Evolutionary conservation across 2,797 vertebrate genomes (phyloP).

Genomic region (Coendou prehensilis): DNA sequence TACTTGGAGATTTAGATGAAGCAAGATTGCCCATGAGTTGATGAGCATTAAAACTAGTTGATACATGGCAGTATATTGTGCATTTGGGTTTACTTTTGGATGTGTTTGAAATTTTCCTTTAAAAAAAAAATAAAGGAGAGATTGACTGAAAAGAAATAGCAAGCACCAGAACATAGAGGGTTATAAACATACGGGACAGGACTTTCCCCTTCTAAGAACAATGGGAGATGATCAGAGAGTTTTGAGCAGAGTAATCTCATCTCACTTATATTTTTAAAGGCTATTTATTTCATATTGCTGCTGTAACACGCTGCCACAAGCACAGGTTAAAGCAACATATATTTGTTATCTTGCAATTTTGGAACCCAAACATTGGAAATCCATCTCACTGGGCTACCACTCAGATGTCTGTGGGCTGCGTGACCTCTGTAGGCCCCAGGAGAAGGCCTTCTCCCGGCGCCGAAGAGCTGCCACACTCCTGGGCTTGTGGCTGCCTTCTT

Average conservation of each 20-base stretch:
- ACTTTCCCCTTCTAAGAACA: neutral
- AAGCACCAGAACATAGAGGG: neutral
- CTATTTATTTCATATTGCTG: neutral
- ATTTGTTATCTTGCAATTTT: neutral
- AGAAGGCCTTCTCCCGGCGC: no score
- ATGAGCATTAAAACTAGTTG: neutral
- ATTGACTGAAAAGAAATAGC: neutral
- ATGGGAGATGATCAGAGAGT: neutral
- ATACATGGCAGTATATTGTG: rapidly evolving
- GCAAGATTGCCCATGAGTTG: neutral
- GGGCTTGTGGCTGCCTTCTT: rapidly evolving
- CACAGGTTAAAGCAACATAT: neutral
- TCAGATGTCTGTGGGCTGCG: neutral
- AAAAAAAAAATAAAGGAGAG: neutral
- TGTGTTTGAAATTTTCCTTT: neutral
- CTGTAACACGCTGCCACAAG: neutral
- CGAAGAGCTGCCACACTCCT: neutral
- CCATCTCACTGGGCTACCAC: neutral
- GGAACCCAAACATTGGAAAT: neutral
- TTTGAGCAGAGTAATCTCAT: neutral
- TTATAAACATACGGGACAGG: neutral
- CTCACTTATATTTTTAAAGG: neutral
- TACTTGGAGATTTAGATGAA: neutral
- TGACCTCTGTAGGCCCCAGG: neutral
- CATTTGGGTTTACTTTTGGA: neutral